These are phyloP conservation scores for Troglohyphantes excavatus DNA, from an alignment of 2,888 invertebrate genomes.

Conservation along the genomic window DNA sequence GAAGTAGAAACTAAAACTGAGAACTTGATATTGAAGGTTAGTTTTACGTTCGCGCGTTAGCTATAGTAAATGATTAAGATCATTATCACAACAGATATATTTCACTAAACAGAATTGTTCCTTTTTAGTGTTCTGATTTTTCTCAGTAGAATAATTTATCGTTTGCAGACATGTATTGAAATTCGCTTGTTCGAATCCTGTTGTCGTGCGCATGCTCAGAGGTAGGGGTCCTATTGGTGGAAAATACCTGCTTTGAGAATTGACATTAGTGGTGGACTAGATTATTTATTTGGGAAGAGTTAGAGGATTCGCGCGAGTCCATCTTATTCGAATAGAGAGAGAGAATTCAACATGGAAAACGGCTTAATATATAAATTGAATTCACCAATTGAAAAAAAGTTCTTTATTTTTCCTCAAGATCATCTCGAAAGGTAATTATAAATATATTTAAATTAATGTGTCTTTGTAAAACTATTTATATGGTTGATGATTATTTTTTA, in stretches of 20 bases:
- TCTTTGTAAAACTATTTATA: background rate
- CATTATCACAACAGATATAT: background rate
- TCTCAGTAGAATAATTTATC: background rate
- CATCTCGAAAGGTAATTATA: slow-evolving; percentile 19
- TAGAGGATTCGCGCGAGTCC: background rate
- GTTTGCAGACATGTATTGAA: background rate
- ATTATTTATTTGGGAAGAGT: background rate
- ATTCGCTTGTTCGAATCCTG: background rate
- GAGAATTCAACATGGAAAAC: slow-evolving; percentile 13
- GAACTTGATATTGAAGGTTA: slow-evolving; percentile 21
- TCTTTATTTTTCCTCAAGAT: background rate
- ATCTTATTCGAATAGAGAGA: background rate
- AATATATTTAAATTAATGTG: background rate
- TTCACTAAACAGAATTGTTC: background rate
- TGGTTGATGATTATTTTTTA: background rate
- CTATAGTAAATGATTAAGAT: slow-evolving; percentile 2
- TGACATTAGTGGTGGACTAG: background rate
- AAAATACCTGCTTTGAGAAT: background rate
- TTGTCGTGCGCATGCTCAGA: slow-evolving; percentile 5
- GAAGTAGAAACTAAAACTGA: slow-evolving; percentile 18
- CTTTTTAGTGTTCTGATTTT: background rate
- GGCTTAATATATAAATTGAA: background rate
- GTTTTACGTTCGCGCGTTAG: background rate
- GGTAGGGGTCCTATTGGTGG: background rate
- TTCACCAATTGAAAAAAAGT: background rate